Conservation (phyloP, 2,888 invertebrate genomes). For the Hemaris fuciformis region DNA sequence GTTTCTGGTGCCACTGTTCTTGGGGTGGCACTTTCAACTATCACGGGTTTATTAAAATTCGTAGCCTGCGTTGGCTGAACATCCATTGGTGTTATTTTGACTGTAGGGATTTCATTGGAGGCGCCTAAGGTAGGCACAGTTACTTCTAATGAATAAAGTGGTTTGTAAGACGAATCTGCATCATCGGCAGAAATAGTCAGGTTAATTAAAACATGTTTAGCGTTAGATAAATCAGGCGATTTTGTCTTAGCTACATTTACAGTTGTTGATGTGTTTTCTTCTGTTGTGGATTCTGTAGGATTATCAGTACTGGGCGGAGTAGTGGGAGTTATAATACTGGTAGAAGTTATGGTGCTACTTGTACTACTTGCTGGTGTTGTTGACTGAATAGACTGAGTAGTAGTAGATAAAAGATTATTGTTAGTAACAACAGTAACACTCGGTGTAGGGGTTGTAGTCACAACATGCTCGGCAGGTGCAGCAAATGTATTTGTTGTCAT, state of each 20-base stretch:
- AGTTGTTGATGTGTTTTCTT: slow-evolving; percentile 37
- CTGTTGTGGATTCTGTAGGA: slow-evolving; percentile 9
- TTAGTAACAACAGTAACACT: slow-evolving; percentile 48
- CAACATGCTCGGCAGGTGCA: slow-evolving; percentile 52
- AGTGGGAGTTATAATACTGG: not conserved
- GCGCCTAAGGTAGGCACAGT: slow-evolving; percentile 86
- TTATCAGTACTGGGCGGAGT: not conserved
- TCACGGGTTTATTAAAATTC: slow-evolving; percentile 67
- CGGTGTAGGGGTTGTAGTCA: slow-evolving; percentile 43
- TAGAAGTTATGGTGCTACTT: slow-evolving; percentile 7
- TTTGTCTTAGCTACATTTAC: slow-evolving; percentile 57
- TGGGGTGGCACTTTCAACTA: slow-evolving; percentile 51
- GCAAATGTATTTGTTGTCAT: slow-evolving; percentile 44
- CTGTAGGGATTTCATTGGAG: slow-evolving; percentile 74
- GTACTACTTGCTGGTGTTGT: slow-evolving; percentile 14
- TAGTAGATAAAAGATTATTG: slow-evolving; percentile 41
- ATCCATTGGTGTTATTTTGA: slow-evolving; percentile 79
- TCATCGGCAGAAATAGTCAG: slow-evolving; percentile 89
- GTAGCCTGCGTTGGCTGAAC: slow-evolving; percentile 63
- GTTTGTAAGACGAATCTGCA: slow-evolving; percentile 75
- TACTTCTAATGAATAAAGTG: slow-evolving; percentile 90
- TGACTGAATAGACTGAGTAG: too few species aligned
- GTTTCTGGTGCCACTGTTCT: not conserved
- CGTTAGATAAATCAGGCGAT: slow-evolving; percentile 59
- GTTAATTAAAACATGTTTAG: slow-evolving; percentile 88